phyloP scores from a whole-genome alignment of 2,113 vertebrate genomes.

The Pomatostomus ruficeps region DNA sequence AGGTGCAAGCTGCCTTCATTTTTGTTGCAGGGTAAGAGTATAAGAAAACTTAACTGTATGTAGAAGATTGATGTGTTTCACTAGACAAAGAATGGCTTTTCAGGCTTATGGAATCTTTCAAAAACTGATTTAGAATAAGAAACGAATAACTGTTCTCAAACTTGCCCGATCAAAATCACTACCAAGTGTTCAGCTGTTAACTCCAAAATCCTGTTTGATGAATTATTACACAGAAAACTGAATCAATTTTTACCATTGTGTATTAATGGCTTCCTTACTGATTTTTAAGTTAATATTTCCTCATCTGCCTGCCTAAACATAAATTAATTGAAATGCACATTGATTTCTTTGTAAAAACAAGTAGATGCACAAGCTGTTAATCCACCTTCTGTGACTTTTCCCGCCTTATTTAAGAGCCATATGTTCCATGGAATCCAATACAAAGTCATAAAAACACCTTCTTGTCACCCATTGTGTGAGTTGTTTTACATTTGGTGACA shows the following conservation, averaged over 20 bases:
- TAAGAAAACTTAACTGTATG: not conserved
- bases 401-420: not conserved
- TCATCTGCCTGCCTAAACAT: not conserved
- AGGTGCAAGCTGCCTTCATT: not conserved
- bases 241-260: not conserved
- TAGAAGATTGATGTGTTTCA: not conserved
- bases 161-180: not conserved
- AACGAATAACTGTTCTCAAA: not conserved
- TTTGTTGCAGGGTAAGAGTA: not conserved
- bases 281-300: slow-evolving; percentile 14
- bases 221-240: not conserved
- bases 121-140: not conserved
- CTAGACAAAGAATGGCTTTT: not conserved
- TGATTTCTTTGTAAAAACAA: slow-evolving; percentile 1
- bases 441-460: not conserved
- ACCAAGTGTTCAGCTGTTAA: not conserved
- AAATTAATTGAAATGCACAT: not conserved
- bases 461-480: rapidly evolving
- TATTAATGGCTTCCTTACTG: not conserved
- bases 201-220: not conserved
- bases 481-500: not conserved
- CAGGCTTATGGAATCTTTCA: not conserved
- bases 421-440: not conserved
- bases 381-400: not conserved
- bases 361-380: not conserved